Evolutionary conservation across 2,888 invertebrate genomes (phyloP), one percentile per base, ranked within the genome.

Genomic region (Acronicta alni): DNA sequence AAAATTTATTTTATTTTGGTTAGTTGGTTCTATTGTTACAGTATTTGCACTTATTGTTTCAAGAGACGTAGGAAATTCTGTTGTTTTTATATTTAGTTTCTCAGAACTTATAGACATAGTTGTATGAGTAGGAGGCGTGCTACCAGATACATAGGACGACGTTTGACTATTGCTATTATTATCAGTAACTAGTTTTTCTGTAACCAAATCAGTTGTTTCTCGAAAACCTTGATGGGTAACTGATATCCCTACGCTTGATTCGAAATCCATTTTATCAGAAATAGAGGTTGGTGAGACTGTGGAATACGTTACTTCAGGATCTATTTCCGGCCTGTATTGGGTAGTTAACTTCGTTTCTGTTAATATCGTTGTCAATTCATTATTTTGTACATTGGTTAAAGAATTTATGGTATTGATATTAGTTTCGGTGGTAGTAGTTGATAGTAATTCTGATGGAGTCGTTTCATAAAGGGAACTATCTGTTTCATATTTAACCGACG

Each of bases 151-250:
- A 2, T 18, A 14, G n/a, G 38, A n/a, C 9, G 5, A n/a, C 15
- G 32, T 14, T 59, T 57, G 53, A 43, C 42, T 56, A 23, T 49
- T 47, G 9, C 3, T 17, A 38, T 46, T 37, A 0, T 35, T 12
- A n/a, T 23, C 23, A 35, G 32, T 52, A 15, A 46, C 38, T 16
- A n/a, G n/a, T 6, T 30, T 64, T n/a, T 10, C 20, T 37, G 14
- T n/a, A 4, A 38, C 41, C 12, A 52, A n/a, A 7, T 15, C 10
- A 14, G 55, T 52, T 37, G 39, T 47, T 35, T 53, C 42, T 30
- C 56, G 39, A 43, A 70, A 58, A 41, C 26, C 45, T 57, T 63
- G 41, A 43, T 70, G 44, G 0, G 58, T 65, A 38, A 41, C 57
- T n/a, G 46, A 46, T 48, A 23, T 18, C 8, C 23, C 35, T 18